phyloP scores from a whole-genome alignment of 2,113 vertebrate species.

The Chlorodrepanis virens region DNA sequence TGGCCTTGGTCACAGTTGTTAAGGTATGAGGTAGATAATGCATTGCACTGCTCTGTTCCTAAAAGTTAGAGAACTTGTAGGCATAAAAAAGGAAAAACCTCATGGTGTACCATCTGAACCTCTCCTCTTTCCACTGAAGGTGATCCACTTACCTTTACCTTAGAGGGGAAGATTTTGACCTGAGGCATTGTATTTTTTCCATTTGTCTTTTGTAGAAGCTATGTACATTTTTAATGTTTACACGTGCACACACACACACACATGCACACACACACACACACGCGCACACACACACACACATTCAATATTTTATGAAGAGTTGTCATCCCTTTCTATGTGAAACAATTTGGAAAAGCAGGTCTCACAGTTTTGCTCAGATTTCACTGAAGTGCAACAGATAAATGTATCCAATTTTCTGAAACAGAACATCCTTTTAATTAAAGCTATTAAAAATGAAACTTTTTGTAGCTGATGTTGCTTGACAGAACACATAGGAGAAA shows the following conservation, averaged over 20 bases:
- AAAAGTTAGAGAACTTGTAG: background rate
- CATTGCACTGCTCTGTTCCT: background rate
- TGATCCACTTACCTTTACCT: background rate
- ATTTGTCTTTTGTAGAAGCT: background rate
- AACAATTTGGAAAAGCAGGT: background rate
- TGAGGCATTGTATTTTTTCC: background rate
- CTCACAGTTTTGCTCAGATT: background rate
- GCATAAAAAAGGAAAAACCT: background rate
- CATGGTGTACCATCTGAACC: background rate
- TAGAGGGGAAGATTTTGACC: background rate
- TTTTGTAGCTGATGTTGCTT: background rate
- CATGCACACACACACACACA: no score
- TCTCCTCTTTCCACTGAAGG: background rate
- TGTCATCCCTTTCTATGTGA: background rate
- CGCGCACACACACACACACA: no score
- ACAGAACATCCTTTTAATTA: background rate
- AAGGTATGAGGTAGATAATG: background rate
- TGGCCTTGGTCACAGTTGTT: background rate
- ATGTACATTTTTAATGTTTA: background rate
- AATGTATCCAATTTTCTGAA: background rate
- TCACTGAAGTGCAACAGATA: background rate
- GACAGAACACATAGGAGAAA: background rate
- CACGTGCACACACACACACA: accelerated
- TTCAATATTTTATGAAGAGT: background rate
- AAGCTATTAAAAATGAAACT: background rate